Conservation (phyloP, 2,113 vertebrate species). For the Pantherophis guttatus region DNA sequence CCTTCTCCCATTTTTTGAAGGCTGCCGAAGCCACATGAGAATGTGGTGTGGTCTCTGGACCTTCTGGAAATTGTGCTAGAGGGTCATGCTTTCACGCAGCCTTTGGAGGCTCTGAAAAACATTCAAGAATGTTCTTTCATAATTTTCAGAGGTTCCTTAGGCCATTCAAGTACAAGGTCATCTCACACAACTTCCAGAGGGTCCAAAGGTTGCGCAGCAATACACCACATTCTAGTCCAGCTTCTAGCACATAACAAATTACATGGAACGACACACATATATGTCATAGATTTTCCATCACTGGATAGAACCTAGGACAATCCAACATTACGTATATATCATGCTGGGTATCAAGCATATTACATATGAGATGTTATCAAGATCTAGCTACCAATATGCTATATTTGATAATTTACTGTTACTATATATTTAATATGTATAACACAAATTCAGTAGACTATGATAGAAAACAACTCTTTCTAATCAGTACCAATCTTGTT, state of each 20-base stretch:
- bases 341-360: not conserved
- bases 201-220: not conserved
- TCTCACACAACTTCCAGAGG: not conserved
- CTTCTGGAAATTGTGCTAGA: not conserved
- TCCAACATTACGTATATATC: not conserved
- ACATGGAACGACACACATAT: not conserved
- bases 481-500: not conserved
- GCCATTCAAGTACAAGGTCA: not conserved
- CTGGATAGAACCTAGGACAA: not conserved
- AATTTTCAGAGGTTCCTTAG: not conserved
- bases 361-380: not conserved
- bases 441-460: not conserved
- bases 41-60: not conserved
- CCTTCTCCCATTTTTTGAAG: not conserved
- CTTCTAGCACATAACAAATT: not conserved
- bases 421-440: not conserved
- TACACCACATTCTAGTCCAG: not conserved
- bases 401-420: not conserved
- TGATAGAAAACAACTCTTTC: not conserved
- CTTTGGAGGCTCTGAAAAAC: not conserved
- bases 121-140: not conserved
- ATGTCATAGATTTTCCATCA: not conserved
- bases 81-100: not conserved
- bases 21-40: not conserved
- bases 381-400: not conserved